Evolutionary conservation across 2,113 vertebrate genomes (phyloP), one percentile per base, ranked within the genome.

Genomic region (Crocuta crocuta): DNA sequence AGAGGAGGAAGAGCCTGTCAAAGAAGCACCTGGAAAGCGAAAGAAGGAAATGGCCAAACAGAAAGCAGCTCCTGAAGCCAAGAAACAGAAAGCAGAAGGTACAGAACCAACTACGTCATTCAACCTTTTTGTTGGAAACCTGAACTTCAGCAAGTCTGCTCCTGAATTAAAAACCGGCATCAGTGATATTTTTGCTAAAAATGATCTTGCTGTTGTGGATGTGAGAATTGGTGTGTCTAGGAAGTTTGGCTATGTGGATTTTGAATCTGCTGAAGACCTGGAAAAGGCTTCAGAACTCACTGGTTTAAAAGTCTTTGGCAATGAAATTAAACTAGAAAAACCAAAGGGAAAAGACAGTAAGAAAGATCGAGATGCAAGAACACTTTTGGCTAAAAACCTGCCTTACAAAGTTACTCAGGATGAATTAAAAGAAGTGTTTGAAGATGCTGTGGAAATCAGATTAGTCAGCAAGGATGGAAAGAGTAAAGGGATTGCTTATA

Each of bases 201-300:
- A 99, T 45, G 98, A 98, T 23, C 99, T 99, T 6, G 98, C 99
- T 65, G 98, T 99, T 58, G 93, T 97, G 17, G 99, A 99, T 84
- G 99, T 99, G 92, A 99, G 99, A 96, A 99, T 99, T 68, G 99
- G 99, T 33, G 97, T 97, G 50, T 99, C 99, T 95, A 99, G 99
- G 98, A 99, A 99, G 80, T 99, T 99, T 3, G 99, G 99, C 55
- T 99, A 99, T 2, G 99, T 99, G 23, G 99, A 99, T 48, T 99
- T 99, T 88, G 96, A 98, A 61, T 98, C 99, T 79, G 99, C 99
- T 74, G 99, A 99, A 93, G 99, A 99, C 61, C 88, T 99, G 98
- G 99, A 99, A 96, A 99, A 99, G 97, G 99, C 99, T 10, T 96
- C 99, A 88, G 99, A 99, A n/a, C 98, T 99, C 24, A 99, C 99